Evolutionary conservation across 2,888 invertebrate genomes (phyloP), one percentile per base, ranked within the genome.

Genomic region (Brachycybe producta): DNA sequence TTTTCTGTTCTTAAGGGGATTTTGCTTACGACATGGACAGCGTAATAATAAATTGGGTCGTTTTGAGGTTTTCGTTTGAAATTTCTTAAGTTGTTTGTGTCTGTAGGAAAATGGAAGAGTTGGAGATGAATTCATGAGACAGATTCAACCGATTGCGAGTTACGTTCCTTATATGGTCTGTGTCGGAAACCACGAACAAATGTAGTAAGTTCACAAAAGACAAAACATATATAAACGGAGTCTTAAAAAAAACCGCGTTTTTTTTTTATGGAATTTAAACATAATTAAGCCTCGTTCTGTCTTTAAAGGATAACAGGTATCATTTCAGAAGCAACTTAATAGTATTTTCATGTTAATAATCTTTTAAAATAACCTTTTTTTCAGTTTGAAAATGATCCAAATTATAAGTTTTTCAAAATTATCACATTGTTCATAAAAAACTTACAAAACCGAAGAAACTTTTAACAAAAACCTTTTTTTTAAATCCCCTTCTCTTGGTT

Each of bases 181-280:
- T 59, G 81, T 84, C n/a, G 92, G 91, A 45, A 91, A 91, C 70
- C 91, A 91, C 62, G 90, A 91, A 70, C 76, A 81, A 63, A 75
- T 70, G 52, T 87, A 86, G 84, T 84, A 62, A 73, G 80, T 73
- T n/a, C n/a, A n/a, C n/a, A n/a, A n/a, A n/a, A 35, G 19, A 23
- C 15, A 17, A 44, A n/a, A n/a, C n/a, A n/a, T n/a, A n/a, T n/a
- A n/a, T n/a, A n/a, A n/a, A n/a, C n/a, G n/a, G n/a, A n/a, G n/a
- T n/a, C n/a, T n/a, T n/a, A n/a, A n/a, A n/a, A n/a, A n/a, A n/a
- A n/a, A n/a, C n/a, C n/a, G n/a, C n/a, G n/a, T n/a, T n/a, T n/a
- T n/a, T n/a, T n/a, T n/a, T n/a, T n/a, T n/a, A n/a, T n/a, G n/a
- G n/a, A n/a, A n/a, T n/a, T n/a, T n/a, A n/a, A n/a, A n/a, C n/a